These are phyloP conservation scores for Cephus runcator DNA, from an alignment of 2,888 invertebrate species.

Conservation along the genomic window DNA sequence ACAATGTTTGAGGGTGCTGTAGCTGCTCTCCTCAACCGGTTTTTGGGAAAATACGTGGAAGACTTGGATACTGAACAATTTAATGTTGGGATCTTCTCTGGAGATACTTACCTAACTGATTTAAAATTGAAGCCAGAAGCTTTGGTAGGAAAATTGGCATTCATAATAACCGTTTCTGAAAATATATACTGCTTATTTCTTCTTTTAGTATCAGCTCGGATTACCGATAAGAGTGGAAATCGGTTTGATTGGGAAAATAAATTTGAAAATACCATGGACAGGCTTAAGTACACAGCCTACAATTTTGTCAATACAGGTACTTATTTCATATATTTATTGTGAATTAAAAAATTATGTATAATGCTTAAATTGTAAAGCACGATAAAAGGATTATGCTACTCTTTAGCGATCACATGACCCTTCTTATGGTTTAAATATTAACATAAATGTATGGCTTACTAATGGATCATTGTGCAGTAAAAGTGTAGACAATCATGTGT, in stretches of 20 bases:
- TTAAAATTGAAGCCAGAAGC: constrained; percentile 84
- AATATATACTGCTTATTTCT: background rate
- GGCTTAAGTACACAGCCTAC: constrained; percentile 80
- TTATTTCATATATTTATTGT: background rate
- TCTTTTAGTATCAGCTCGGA: constrained; percentile 80
- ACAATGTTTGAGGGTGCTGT: constrained; percentile 83
- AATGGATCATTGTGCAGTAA: background rate
- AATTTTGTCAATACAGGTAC: constrained; percentile 75
- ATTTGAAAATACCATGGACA: constrained; percentile 82
- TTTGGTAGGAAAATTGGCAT: constrained; percentile 71
- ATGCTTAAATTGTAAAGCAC: background rate
- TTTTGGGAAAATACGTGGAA: constrained; percentile 84
- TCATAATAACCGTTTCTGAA: background rate
- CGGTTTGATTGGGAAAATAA: constrained; percentile 81
- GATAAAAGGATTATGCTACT: background rate
- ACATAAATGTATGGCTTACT: background rate
- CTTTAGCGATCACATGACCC: background rate
- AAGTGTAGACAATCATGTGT: background rate
- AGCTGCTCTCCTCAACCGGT: constrained; percentile 81
- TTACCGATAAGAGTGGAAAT: constrained; percentile 85
- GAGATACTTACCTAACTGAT: constrained; percentile 81
- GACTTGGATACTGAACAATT: constrained; percentile 86
- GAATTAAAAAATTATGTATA: background rate
- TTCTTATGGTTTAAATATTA: background rate
- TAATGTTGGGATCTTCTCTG: constrained; percentile 85